These are phyloP conservation scores for Calliopsis andreniformis DNA, from an alignment of 1,140 invertebrate genomes.

Conservation along the genomic window DNA sequence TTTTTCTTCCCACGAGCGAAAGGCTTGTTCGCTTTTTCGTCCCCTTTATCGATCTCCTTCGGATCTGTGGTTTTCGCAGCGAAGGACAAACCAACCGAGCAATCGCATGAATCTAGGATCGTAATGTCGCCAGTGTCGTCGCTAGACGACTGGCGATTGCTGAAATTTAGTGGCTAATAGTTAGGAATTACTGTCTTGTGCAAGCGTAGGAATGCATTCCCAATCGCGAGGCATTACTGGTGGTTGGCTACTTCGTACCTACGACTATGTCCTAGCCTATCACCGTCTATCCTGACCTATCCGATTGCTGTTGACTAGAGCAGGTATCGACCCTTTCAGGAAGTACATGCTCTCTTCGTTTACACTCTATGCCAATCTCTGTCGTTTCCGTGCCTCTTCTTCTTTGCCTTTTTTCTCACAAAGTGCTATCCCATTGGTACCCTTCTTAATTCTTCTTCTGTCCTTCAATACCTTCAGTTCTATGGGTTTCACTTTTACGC, in stretches of 20 bases:
- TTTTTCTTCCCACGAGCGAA: constrained; percentile 12
- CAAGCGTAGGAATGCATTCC: constrained; percentile 32
- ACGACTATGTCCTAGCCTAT: constrained; percentile 52
- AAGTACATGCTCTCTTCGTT: constrained; percentile 28
- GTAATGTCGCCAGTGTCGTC: constrained; percentile 19
- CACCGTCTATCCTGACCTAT: constrained; percentile 64
- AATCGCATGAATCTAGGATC: constrained; percentile 36
- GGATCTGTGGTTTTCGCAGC: neutral
- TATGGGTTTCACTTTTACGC: neutral
- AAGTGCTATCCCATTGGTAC: constrained; percentile 27
- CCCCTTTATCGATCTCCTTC: constrained; percentile 1
- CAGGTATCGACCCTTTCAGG: constrained; percentile 69
- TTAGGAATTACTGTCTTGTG: constrained; percentile 35
- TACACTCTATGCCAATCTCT: neutral
- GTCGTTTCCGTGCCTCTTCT: neutral
- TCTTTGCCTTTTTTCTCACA: neutral
- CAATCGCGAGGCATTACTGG: constrained; percentile 20
- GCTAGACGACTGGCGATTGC: constrained; percentile 10
- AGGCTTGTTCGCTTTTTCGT: neutral
- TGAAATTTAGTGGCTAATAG: constrained; percentile 37
- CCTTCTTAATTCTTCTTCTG: constrained; percentile 7
- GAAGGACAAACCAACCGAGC: constrained; percentile 22
- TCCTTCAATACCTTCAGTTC: neutral
- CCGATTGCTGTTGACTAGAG: constrained; percentile 67
- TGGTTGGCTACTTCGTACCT: constrained; percentile 23